A percentile compares a stretch with the other conserved stretches of the same genome.
phyloP scores from a whole-genome alignment of 2,797 vertebrate species.

The Antrozous pallidus region DNA sequence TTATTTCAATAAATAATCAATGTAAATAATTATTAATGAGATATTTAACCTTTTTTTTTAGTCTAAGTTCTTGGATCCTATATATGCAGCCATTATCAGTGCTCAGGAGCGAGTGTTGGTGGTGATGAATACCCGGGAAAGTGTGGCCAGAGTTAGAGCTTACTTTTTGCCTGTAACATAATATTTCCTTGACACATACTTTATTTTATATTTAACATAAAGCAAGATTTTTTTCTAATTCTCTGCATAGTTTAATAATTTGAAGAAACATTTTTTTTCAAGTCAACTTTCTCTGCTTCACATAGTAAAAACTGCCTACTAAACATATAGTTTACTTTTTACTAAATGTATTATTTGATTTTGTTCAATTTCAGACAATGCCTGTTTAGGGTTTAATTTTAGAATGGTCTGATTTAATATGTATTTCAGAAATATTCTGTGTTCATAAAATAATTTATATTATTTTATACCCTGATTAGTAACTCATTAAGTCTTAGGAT shows the following conservation, averaged over 20 bases:
- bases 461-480: background rate
- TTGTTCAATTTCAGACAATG: background rate
- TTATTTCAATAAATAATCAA: background rate
- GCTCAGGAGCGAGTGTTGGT: background rate
- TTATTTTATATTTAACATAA: background rate
- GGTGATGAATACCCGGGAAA: rapidly evolving
- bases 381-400: background rate
- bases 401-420: background rate
- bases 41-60: background rate
- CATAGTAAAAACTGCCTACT: background rate
- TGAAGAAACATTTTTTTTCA: background rate
- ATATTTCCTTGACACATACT: background rate
- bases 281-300: background rate
- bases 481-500: background rate
- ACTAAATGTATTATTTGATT: background rate
- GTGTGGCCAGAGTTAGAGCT: background rate
- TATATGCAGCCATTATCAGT: background rate
- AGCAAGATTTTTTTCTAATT: background rate
- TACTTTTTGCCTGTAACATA: background rate
- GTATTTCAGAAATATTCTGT: background rate
- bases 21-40: background rate
- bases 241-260: background rate
- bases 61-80: background rate
- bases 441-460: background rate
- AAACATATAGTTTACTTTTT: background rate